Evolutionary conservation across 2,888 invertebrate genomes (phyloP), one percentile per base, ranked within the genome.

Genomic region (Tenthredo amoena): DNA sequence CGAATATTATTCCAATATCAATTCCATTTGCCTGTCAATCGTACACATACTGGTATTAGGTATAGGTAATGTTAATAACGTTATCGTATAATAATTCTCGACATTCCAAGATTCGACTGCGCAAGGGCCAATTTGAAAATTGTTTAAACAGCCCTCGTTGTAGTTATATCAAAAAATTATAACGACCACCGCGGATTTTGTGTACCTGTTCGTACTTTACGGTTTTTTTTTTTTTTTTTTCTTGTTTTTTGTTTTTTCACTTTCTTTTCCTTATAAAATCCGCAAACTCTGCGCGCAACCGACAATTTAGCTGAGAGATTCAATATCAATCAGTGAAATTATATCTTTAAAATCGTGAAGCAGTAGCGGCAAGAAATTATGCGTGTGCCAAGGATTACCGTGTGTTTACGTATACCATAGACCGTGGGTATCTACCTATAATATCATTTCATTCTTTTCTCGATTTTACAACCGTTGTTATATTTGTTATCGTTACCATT

Each of bases 401-500:
- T 68, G 68, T 31, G 34, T 68, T 43, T 43, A 26, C n/a, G n/a
- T 12, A 31, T 62, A 58, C 21, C 40, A n/a, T 26, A 68, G 26
- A 68, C 6, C 34, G 15, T 34, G 18, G 4, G 68, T 68, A 68
- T 34, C 34, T 31, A 43, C 43, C 37, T 15, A 5, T 40, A 55
- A 77, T 55, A 77, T 55, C 55, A 34, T 40, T 26, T 55, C 7
- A 55, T 77, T 77, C 9, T 55, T 18, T 55, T 12, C 31, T 77
- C 77, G 31, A n/a, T 34, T 58, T 77, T 12, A 34, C 47, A 55
- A 4, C 34, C 55, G 55, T 77, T 55, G 77, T 77, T 55, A 34
- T 47, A 55, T 55, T 55, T 55, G 9, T 50, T 18, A 50, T 31
- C 76, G 76, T 77, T 77, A 50, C 72, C 72, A 74, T 74, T 74